phyloP scores from a whole-genome alignment of 2,113 vertebrate genomes.

The Myrmophylax atrothorax region DNA sequence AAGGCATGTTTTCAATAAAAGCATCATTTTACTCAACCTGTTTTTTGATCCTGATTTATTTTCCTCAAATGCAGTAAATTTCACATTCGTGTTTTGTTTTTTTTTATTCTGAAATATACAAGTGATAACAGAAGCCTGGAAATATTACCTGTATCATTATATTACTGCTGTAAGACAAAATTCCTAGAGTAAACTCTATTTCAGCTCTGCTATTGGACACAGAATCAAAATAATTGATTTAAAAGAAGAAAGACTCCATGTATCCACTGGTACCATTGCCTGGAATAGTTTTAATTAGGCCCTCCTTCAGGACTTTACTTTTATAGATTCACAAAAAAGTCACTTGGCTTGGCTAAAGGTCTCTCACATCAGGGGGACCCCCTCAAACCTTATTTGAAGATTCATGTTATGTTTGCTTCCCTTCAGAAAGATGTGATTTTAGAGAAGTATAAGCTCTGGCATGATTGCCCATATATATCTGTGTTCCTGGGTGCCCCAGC shows the following conservation, averaged over 20 bases:
- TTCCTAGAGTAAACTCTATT: neutral
- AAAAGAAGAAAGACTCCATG: neutral
- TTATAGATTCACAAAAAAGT: neutral
- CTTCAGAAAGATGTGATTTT: neutral
- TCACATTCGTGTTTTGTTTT: neutral
- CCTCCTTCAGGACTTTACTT: neutral
- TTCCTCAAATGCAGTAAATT: neutral
- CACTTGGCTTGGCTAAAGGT: neutral
- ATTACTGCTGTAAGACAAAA: neutral
- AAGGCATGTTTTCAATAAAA: neutral
- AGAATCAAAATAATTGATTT: neutral
- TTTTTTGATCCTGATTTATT: neutral
- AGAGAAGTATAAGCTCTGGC: neutral
- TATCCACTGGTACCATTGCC: neutral
- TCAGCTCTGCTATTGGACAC: neutral
- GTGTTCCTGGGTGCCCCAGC: neutral
- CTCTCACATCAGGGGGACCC: neutral
- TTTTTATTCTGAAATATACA: neutral
- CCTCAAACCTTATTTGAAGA: neutral
- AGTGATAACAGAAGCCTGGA: neutral
- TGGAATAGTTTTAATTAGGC: conserved; percentile 16
- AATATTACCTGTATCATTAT: neutral
- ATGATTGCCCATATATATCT: neutral
- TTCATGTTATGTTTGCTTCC: neutral
- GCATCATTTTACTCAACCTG: neutral